Base-by-base conservation (phyloP, 2,888 invertebrate species). In the Drosophila engyochracea region DNA sequence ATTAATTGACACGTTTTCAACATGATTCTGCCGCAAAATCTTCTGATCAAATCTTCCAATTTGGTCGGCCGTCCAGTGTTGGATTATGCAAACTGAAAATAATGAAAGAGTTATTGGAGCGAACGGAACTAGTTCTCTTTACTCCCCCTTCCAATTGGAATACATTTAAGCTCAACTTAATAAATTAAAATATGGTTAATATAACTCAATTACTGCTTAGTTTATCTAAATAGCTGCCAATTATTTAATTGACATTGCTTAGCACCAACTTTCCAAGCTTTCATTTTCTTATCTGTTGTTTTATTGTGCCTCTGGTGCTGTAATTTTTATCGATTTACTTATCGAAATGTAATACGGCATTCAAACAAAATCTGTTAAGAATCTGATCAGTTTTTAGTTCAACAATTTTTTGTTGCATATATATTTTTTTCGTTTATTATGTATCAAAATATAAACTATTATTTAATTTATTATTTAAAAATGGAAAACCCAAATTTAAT, bases 11-110 rank as follows among this genome's bases (percentile, higher is more conserved):
- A 81, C 71, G 77, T 73, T 66, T 76, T 79, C 35, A 30, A 9
- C 84, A 83, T 83, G 35, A n/a, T 76, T 76, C 47, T 63, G 52
- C 61, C 39, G 52, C 37, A 65, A 39, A 62, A n/a, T 57, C 57
- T 57, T 57, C 52, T 44, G 82, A 76, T 31, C 68, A 72, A 72
- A 51, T 77, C 72, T 77, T 71, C 66, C 31, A 60, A 39, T 14
- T 30, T 16, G 4, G 25, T 10, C 31, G 19, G 30, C 10, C 19
- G 49, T 33, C 19, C 49, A 64, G 67, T 67, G 41, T 53, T 72
- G 51, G 28, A 25, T 37, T 61, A 31, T 28, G 49, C n/a, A 19
- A 58, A 31, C 31, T 39, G 14, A 39, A 28, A 14, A 39, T 39
- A 22, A 25, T 3, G 37, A 30, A 53, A 51, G 59, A 62, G 52